These are phyloP conservation scores for Tilapia sparmanii DNA, from an alignment of 2,113 vertebrate genomes.

Conservation along the genomic window DNA sequence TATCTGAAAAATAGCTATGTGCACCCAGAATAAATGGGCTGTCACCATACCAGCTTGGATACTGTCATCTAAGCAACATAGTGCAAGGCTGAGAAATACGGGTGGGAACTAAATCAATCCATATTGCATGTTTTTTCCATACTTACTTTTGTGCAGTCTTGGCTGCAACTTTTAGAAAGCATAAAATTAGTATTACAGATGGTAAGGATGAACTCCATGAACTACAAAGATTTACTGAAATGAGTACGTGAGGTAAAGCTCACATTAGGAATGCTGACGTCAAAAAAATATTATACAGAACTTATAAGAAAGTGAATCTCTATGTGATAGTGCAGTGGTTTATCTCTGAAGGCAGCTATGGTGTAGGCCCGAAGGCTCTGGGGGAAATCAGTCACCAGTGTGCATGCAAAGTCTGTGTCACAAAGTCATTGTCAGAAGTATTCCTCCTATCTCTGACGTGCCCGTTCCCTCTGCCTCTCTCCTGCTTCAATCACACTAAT, in stretches of 20 bases:
- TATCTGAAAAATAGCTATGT: slow-evolving; percentile 1
- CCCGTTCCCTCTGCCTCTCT: slow-evolving; percentile 3
- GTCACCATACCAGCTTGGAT: slow-evolving; percentile 4
- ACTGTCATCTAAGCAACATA: slow-evolving; percentile 3
- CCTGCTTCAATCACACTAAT: slow-evolving; percentile 48
- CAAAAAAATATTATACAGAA: background rate
- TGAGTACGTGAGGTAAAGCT: background rate
- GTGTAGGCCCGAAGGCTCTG: slow-evolving; percentile 17
- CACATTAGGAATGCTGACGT: slow-evolving; percentile 23
- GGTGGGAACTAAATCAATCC: slow-evolving; percentile 8
- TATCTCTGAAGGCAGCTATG: slow-evolving; percentile 43
- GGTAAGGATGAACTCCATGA: slow-evolving; percentile 2
- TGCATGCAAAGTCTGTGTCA: slow-evolving; percentile 5
- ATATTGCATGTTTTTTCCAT: background rate
- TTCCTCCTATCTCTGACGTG: slow-evolving; percentile 15
- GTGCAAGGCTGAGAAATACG: background rate
- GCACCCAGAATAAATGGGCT: slow-evolving; percentile 33
- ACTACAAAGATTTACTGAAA: slow-evolving; percentile 8
- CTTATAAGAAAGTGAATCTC: slow-evolving; percentile 21
- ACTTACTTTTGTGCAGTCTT: background rate
- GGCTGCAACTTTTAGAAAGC: background rate
- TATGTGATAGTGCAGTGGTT: slow-evolving; percentile 20
- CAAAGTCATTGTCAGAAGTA: slow-evolving; percentile 25
- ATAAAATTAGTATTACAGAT: background rate
- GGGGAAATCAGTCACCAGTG: slow-evolving; percentile 14